Percentiles rank a stretch among this genome's conserved stretches.
These are phyloP conservation scores for Tenthredo distinguenda DNA, from an alignment of 2,888 invertebrate genomes.

Conservation along the genomic window DNA sequence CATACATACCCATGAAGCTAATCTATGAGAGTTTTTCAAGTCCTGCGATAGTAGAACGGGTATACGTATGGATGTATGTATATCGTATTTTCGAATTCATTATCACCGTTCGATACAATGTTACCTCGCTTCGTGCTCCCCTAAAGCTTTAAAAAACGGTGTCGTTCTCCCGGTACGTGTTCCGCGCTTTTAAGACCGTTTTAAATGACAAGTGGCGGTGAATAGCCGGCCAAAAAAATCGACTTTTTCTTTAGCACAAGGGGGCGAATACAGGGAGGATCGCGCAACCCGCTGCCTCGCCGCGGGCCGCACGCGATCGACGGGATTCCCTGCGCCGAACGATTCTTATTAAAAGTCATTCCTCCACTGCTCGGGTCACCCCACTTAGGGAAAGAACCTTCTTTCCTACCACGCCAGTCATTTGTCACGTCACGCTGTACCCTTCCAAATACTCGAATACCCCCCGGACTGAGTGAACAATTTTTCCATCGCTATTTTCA, in stretches of 20 bases:
- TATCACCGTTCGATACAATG: conserved; percentile 67
- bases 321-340: conserved; percentile 59
- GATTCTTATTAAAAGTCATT: conserved; percentile 68
- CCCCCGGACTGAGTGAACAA: not conserved
- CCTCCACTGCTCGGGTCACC: conserved; percentile 61
- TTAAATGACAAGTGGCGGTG: conserved; percentile 60
- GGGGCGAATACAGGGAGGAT: conserved; percentile 60
- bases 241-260: conserved; percentile 59
- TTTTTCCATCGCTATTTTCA: conserved; percentile 1
- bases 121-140: conserved; percentile 47
- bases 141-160: conserved; percentile 31
- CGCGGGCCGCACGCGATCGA: conserved; percentile 61
- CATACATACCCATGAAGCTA: not conserved
- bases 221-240: conserved; percentile 58
- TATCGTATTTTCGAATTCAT: conserved; percentile 69
- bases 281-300: conserved; percentile 53
- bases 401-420: conserved; percentile 65
- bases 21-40: not conserved
- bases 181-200: conserved; percentile 55
- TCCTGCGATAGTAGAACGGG: not conserved
- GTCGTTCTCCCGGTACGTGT: conserved; percentile 56
- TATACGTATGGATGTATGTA: not conserved
- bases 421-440: conserved; percentile 64
- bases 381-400: conserved; percentile 63
- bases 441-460: conserved; percentile 24